Percentiles rank a stretch among this genome's conserved stretches.
Evolutionary conservation across 2,888 invertebrate species (phyloP).

Genomic region (Cistogaster globosa): DNA sequence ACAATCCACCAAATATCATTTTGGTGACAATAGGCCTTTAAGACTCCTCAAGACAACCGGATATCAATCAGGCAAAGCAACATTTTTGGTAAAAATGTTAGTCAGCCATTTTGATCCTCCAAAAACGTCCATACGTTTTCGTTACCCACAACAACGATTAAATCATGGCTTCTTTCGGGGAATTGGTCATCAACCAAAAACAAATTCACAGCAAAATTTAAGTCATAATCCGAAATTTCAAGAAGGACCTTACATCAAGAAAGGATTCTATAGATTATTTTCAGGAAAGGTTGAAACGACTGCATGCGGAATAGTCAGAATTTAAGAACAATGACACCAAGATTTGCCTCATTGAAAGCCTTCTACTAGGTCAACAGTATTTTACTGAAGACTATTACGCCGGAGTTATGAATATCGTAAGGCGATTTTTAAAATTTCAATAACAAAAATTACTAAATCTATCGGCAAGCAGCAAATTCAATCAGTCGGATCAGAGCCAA

Average conservation of each 20-base stretch:
- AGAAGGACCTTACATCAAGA: neutral
- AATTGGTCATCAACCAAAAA: neutral
- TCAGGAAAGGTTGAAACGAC: neutral
- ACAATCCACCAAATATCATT: neutral
- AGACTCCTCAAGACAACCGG: too few relatives aligned
- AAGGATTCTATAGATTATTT: neutral
- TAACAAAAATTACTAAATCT: neutral
- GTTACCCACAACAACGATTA: too few relatives aligned
- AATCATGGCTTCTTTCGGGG: too few relatives aligned
- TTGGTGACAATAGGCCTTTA: too few relatives aligned
- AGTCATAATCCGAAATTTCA: conserved; percentile 1
- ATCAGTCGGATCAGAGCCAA: neutral
- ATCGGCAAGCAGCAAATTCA: neutral
- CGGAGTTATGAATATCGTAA: too few relatives aligned
- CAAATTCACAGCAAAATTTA: neutral
- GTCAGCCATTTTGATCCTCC: neutral
- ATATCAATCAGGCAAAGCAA: neutral
- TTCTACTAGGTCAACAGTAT: too few relatives aligned
- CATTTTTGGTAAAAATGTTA: neutral
- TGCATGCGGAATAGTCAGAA: neutral
- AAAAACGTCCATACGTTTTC: neutral
- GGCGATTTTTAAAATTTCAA: neutral
- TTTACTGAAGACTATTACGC: too few relatives aligned
- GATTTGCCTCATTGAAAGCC: neutral
- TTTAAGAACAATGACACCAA: neutral